Evolutionary conservation across 2,797 vertebrate species (phyloP), one percentile per base, ranked within the genome.

Genomic region (Spea hammondii): DNA sequence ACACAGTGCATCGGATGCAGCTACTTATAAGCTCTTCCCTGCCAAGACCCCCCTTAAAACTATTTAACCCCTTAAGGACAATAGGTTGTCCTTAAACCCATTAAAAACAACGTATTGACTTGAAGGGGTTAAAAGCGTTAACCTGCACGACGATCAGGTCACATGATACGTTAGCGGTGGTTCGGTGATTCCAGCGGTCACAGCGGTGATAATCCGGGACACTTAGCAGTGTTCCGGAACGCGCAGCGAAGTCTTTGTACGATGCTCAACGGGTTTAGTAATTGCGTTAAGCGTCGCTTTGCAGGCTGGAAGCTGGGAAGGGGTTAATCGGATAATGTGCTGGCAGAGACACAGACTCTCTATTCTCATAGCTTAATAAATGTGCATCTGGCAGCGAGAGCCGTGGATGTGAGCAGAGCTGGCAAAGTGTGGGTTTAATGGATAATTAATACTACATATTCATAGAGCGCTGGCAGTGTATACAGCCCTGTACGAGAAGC

Each of bases 401-500:
- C 68, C 76, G 67, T 6, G 5, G 76, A 71, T 73, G 72, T 73
- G 59, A 70, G 12, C 17, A 73, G 59, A 5, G 59, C 47, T 65
- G 57, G 67, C 55, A 60, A 14, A 49, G 47, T 73, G 72, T 64
- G 47, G 72, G 59, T 59, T 77, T 77, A 77, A 71, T 77, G 48
- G 67, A 77, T 77, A 77, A 77, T 77, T 77, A 77, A 77, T 71
- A 71, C 14, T 17, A 65, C 68, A 77, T 77, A 71, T 77, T 70
- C 71, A 71, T 77, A 71, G 67, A 64, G 66, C 9, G 46, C 57
- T 65, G 57, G 57, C 57, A 64, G 57, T 71, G 46, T 71, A 55
- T 50, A 62, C 68, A 64, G 49, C 47, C 53, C 68, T 44, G n/a
- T 54, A 46, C 76, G 62, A 60, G 55, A 49, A 6, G 13, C 48